phyloP scores from a whole-genome alignment of 2,888 invertebrate genomes.

The Proisotoma minuta region DNA sequence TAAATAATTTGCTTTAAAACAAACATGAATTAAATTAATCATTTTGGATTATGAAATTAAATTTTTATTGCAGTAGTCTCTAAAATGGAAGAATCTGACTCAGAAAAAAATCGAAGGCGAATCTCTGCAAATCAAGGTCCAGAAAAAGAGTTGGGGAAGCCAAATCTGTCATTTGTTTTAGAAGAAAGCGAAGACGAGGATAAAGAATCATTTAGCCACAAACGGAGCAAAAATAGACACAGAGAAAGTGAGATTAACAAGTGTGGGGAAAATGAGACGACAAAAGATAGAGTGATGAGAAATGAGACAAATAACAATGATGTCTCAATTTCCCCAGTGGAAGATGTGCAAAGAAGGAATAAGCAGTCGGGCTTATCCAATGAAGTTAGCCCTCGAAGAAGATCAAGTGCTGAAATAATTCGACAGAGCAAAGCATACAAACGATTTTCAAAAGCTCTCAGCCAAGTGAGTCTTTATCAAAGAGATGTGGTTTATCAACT shows the following conservation, averaged over 20 bases:
- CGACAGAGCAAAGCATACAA: slow-evolving; percentile 39
- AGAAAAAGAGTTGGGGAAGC: slow-evolving; percentile 14
- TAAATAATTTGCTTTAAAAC: too few relatives aligned
- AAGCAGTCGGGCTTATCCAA: too few relatives aligned
- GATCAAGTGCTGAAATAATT: slow-evolving; percentile 37
- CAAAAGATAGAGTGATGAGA: slow-evolving; percentile 12
- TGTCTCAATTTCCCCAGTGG: background rate
- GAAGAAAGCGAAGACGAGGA: slow-evolving; percentile 37
- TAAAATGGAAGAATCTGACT: background rate
- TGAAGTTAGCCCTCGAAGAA: slow-evolving; percentile 1
- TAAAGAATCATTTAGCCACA: background rate
- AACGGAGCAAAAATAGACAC: background rate
- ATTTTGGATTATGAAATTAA: too few relatives aligned
- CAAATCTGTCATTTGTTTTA: slow-evolving; percentile 33
- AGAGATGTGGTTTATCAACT: slow-evolving; percentile 29
- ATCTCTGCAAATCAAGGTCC: background rate
- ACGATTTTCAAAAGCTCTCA: slow-evolving; percentile 38
- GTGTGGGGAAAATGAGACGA: background rate
- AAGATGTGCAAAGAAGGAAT: background rate
- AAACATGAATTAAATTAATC: too few relatives aligned
- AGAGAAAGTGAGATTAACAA: background rate
- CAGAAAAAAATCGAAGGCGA: background rate
- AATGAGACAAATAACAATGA: slow-evolving; percentile 20
- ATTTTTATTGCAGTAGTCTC: background rate
- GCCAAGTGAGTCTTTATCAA: slow-evolving; percentile 31